Base-by-base conservation (phyloP, 1,140 invertebrate species). In the Pseudomyrmex sp. region DNA sequence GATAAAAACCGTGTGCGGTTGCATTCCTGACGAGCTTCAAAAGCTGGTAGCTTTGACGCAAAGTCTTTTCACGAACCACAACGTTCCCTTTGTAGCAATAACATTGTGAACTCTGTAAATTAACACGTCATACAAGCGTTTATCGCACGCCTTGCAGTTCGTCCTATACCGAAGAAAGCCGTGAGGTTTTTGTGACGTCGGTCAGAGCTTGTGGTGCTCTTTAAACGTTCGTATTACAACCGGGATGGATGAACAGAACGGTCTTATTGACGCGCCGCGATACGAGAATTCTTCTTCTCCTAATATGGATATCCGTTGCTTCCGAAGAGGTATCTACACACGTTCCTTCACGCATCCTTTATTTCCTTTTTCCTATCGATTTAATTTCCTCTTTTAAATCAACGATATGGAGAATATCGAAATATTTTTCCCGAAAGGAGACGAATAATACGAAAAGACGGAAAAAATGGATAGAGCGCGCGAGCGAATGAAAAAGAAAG, bases 231-330 rank as follows among this genome's bases (percentile, higher is more conserved):
- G 20, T 59, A 35, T 68, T 73, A 44, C 46, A 52, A 46, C 52
- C 23, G 48, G 48, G 56, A 87, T 73, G 26, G 69, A 26, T 26
- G 26, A 35, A 56, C 69, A 26, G 77, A 73, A 72, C 46, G 68
- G 48, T 85, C 52, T 77, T 82, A 88, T 89, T 75, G 79, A 80
- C 65, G 66, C 62, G 54, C 61, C 59, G 18, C 20, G 65, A 70
- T 76, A 59, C 69, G 48, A 35, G 35, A 35, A 7, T 35, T 35
- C 35, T 35, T 35, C 35, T 35, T 35, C 35, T 35, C 35, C 35
- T 35, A 35, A 35, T 35, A 35, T 35, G 35, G 35, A 4, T 35
- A 35, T 35, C 35, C 35, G 35, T 35, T 35, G 35, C 35, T 35
- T 35, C 35, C 5, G 35, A 35, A 35, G 35, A 35, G 35, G 35